phyloP scores from a whole-genome alignment of 1,140 invertebrate species.

The Cotesia chilonis region DNA sequence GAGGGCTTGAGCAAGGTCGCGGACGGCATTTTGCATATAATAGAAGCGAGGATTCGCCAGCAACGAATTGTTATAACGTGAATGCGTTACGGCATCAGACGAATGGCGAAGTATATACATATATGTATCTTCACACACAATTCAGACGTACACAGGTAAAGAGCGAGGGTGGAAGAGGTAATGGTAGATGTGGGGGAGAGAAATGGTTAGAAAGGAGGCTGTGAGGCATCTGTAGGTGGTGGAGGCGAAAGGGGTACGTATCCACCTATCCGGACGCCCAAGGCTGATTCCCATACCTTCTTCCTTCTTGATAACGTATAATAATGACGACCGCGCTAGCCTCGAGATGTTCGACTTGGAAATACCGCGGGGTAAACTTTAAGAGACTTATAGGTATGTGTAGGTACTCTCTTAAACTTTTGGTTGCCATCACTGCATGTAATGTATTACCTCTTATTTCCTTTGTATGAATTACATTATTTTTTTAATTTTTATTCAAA shows the following conservation, averaged over 20 bases:
- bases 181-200: constrained; percentile 6
- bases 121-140: not conserved
- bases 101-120: constrained; percentile 1
- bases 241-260: constrained; percentile 33
- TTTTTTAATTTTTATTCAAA: too few relatives aligned
- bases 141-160: not conserved
- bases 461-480: constrained; percentile 5
- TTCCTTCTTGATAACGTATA: constrained; percentile 56
- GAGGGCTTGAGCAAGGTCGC: constrained; percentile 40
- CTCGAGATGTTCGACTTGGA: constrained; percentile 53
- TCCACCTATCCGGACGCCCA: constrained; percentile 46
- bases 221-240: constrained; percentile 3
- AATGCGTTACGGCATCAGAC: constrained; percentile 32
- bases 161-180: constrained; percentile 24
- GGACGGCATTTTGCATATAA: constrained; percentile 50
- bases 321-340: constrained; percentile 55
- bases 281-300: constrained; percentile 62
- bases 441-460: constrained; percentile 19
- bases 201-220: constrained; percentile 28
- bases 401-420: not conserved
- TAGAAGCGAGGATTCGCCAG: constrained; percentile 36
- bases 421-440: constrained; percentile 15
- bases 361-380: constrained; percentile 45
- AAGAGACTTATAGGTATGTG: constrained; percentile 20
- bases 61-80: constrained; percentile 20